Evolutionary conservation across 30 jellyfish, hydroid and myxozoan species (phyloP), one percentile per base, ranked within the genome.

Genomic region (Aurelia aurita): DNA sequence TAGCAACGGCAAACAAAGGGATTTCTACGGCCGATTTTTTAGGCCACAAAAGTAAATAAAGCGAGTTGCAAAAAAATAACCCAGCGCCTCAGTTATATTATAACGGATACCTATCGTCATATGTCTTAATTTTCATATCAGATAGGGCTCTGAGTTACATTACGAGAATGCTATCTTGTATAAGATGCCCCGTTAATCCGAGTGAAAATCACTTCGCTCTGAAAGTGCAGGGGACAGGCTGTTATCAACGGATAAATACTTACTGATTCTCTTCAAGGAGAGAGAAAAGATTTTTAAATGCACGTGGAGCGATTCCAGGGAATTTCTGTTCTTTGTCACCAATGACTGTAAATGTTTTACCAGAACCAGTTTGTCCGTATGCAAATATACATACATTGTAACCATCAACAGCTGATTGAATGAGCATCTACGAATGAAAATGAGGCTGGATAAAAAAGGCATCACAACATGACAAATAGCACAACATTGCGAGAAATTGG

Each of bases 251-350:
- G 43, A 1, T 14, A 6, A 8, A 26, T 2, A 58, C 97, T 74
- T 66, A 92, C 98, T 80, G 67, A 81, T 92, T 92, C 69, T 92
- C 98, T 54, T 72, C 89, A 16, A 92, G 47, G 22, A 87, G 87
- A 5, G 53, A 46, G 32, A 87, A 92, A 39, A 92, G 69, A 53
- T 83, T 87, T 49, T 92, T 29, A 69, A 92, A 92, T 7, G 98
- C 92, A 25, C 98, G 87, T 51, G 98, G 98, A 8, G 96, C 97
- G 23, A 92, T 92, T 6, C 98, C 98, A n/a, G 98, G 98, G 53
- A 79, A 92, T 82, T 87, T 87, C 64, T 89, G 97, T 34, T 92
- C 97, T 45, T 86, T 92, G 87, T 92, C 97, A 23, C 98, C 98
- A 25, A 92, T 87, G 74, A 92, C 89, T 10, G 98, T 92, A 82